Conservation (phyloP, 2,113 vertebrate species). For the Petrocephalus microphthalmus region DNA sequence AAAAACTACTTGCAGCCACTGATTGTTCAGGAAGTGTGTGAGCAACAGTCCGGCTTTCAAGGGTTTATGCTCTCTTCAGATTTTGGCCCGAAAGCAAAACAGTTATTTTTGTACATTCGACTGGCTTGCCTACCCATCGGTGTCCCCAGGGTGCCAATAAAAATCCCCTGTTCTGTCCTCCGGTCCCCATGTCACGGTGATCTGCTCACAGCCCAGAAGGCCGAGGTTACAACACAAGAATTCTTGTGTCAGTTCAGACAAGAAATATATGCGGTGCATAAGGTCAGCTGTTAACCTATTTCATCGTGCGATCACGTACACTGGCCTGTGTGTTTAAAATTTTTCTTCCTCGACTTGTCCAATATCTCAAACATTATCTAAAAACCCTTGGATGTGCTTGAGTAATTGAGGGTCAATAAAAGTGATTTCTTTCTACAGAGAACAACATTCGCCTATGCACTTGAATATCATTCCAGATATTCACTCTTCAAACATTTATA, state of each 20-base stretch:
- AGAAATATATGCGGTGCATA: not conserved
- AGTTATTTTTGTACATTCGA: not conserved
- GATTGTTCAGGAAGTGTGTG: not conserved
- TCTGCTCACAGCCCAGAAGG: not conserved
- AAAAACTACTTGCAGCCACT: not conserved
- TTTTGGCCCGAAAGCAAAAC: not conserved
- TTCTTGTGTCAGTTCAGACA: not conserved
- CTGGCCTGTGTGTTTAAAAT: not conserved
- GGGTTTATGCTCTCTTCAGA: not conserved
- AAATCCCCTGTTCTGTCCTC: not conserved
- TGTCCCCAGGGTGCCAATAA: not conserved
- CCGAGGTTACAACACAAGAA: not conserved
- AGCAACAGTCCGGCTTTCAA: not conserved
- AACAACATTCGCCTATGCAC: not conserved
- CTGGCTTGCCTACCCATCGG: not conserved
- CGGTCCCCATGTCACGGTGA: not conserved
- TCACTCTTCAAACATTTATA: not conserved
- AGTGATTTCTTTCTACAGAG: not conserved
- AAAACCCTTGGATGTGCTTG: not conserved
- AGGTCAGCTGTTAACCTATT: not conserved
- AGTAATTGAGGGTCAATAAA: not conserved
- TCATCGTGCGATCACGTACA: not conserved
- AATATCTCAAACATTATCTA: not conserved
- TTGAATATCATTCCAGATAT: not conserved
- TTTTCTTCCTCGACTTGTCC: not conserved